Conservation (phyloP, 2,888 invertebrate genomes). For the Trichogramma evanescens region DNA sequence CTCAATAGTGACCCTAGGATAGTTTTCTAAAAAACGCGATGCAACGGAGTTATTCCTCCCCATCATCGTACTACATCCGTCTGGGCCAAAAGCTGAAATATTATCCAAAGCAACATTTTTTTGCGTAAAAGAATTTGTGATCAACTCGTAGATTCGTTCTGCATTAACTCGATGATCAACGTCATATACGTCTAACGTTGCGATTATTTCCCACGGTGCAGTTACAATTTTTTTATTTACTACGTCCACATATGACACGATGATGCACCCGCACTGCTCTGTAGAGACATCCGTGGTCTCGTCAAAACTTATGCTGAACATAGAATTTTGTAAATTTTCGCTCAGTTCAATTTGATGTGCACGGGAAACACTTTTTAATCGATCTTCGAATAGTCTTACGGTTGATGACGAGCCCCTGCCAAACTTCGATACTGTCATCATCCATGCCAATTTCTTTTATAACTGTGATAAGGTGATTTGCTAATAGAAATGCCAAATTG, state of each 20-base stretch:
- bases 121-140: conserved; percentile 10
- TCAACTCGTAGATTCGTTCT: conserved; percentile 5
- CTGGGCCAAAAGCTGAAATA: conserved; percentile 21
- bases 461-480: not conserved
- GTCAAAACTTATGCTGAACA: conserved; percentile 18
- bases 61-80: conserved; percentile 24
- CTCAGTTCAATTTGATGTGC: not conserved
- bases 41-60: conserved; percentile 21
- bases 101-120: conserved; percentile 15
- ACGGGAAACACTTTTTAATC: not conserved
- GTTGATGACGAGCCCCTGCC: not conserved
- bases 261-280: conserved; percentile 14
- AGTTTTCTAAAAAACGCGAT: conserved; percentile 7
- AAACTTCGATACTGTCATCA: not conserved
- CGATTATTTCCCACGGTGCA: conserved; percentile 17
- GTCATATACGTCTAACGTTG: conserved; percentile 6
- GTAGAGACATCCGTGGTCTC: conserved; percentile 20
- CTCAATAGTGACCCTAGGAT: conserved; percentile 17
- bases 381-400: not conserved
- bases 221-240: conserved; percentile 9
- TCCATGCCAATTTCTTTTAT: not conserved
- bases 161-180: conserved; percentile 9
- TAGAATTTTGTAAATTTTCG: conserved; percentile 7
- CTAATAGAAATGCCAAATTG: too few relatives aligned
- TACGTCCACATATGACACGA: conserved; percentile 18